Evolutionary conservation across 2,888 invertebrate species (phyloP), one percentile per base, ranked within the genome.

Genomic region (Metellina segmentata): DNA sequence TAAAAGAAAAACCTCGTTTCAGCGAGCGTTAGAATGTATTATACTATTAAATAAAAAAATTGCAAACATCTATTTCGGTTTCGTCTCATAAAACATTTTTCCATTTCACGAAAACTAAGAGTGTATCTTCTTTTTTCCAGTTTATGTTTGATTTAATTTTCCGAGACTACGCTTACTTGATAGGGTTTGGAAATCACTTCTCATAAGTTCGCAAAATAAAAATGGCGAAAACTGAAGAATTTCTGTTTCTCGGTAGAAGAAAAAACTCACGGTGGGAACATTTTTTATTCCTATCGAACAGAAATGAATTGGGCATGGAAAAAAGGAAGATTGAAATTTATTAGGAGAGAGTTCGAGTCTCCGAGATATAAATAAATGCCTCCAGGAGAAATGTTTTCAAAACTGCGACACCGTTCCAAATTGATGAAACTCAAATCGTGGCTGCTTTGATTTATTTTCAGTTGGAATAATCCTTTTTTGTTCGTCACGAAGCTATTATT

Each of bases 61-160:
- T 61, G 61, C 61, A 61, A 61, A 61, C 61, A 61, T 61, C 61
- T 61, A 61, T 61, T 61, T 61, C 61, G 13, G 61, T 61, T 61
- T 16, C 9, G 11, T 61, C 61, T 61, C 61, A 61, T 61, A 61
- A 61, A 61, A 16, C 61, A 61, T 61, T 61, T 61, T 61, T 61
- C 61, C 61, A 61, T 61, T 61, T 9, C 61, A 61, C 61, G 61
- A 61, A 61, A 61, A 61, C 61, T 61, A 61, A 61, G 61, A 11
- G 61, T 16, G 61, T 61, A 61, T 61, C 61, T 16, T 16, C 61
- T 11, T 9, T 61, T n/a, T 16, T 16, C 61, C 61, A 61, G 61
- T 61, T 61, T 61, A 79, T 61, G 79, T 61, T 61, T 79, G 79
- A 79, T 79, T 79, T 79, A 79, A 79, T 79, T 79, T 79, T 79